These are phyloP conservation scores for Aleiodes sp. DNA, from an alignment of 1,140 invertebrate genomes.

Conservation along the genomic window DNA sequence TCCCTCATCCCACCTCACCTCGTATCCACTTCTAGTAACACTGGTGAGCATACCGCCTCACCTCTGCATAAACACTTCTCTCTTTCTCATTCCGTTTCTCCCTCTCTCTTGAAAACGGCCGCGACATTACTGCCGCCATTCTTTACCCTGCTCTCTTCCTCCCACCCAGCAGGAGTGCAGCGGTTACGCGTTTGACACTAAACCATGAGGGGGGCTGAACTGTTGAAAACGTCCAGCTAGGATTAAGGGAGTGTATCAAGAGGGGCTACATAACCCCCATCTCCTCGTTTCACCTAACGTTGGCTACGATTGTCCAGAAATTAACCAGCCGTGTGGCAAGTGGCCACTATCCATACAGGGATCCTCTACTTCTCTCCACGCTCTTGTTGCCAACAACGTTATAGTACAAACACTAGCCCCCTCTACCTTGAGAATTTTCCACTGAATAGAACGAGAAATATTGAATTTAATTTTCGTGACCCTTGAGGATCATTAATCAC, in stretches of 20 bases:
- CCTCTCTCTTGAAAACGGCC: conserved; percentile 29
- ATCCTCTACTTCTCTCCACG: not conserved
- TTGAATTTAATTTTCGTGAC: conserved; percentile 36
- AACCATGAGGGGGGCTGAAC: conserved; percentile 54
- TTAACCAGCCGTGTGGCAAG: conserved; percentile 42
- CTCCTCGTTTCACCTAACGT: too few relatives aligned
- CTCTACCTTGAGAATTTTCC: conserved; percentile 20
- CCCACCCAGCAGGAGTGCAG: conserved; percentile 30
- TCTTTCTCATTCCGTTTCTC: conserved; percentile 20
- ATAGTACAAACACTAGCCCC: not conserved
- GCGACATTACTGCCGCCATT: conserved; percentile 53
- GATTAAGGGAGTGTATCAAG: conserved; percentile 26
- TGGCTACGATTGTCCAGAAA: conserved; percentile 46
- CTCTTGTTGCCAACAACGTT: too few relatives aligned
- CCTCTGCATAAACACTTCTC: conserved; percentile 14
- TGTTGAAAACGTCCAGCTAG: conserved; percentile 49
- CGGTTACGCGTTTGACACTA: conserved; percentile 57
- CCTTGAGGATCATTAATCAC: conserved; percentile 34
- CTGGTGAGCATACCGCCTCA: conserved; percentile 43
- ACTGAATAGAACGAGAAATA: conserved; percentile 25
- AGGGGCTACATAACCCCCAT: not conserved
- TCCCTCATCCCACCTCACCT: conserved; percentile 39
- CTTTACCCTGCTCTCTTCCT: conserved; percentile 44
- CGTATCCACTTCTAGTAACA: conserved; percentile 51
- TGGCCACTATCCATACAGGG: not conserved